A percentile compares a stretch with the other conserved stretches of the same genome.
phyloP scores from a whole-genome alignment of 2,888 invertebrate genomes.

The Diadegma fenestrale region DNA sequence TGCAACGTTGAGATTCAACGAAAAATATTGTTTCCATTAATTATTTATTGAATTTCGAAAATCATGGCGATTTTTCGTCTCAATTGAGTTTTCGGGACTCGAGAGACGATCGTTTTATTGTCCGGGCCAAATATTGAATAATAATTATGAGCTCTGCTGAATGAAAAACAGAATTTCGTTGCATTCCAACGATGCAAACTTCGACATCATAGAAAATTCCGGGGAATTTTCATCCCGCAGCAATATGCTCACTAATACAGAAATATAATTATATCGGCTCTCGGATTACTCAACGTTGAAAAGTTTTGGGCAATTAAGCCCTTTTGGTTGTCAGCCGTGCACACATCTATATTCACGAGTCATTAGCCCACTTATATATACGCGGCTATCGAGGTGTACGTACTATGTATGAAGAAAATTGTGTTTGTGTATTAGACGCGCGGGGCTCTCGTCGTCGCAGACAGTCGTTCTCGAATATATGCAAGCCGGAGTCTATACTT shows the following conservation, averaged over 20 bases:
- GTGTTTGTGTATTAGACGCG: conserved; percentile 44
- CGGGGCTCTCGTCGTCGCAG: conserved; percentile 45
- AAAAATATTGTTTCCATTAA: too few species aligned
- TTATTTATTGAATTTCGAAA: too few species aligned
- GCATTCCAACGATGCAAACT: too few species aligned
- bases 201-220: too few species aligned
- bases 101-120: too few species aligned
- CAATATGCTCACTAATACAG: background rate
- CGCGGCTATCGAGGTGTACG: background rate
- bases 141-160: too few species aligned
- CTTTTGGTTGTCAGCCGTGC: background rate
- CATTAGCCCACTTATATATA: conserved; percentile 40
- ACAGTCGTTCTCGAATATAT: conserved; percentile 58
- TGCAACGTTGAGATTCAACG: too few species aligned
- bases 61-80: too few species aligned
- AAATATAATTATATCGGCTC: conserved; percentile 7
- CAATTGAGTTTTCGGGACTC: too few species aligned
- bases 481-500: conserved; percentile 79
- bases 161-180: too few species aligned
- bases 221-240: background rate
- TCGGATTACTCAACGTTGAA: background rate
- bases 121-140: too few species aligned
- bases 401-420: background rate
- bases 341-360: conserved; percentile 28
- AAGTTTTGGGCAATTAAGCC: background rate